Percentiles rank a stretch among this genome's conserved stretches.
Evolutionary conservation across 2,797 vertebrate species (phyloP).

Genomic region (Phyllotis vaccarum): DNA sequence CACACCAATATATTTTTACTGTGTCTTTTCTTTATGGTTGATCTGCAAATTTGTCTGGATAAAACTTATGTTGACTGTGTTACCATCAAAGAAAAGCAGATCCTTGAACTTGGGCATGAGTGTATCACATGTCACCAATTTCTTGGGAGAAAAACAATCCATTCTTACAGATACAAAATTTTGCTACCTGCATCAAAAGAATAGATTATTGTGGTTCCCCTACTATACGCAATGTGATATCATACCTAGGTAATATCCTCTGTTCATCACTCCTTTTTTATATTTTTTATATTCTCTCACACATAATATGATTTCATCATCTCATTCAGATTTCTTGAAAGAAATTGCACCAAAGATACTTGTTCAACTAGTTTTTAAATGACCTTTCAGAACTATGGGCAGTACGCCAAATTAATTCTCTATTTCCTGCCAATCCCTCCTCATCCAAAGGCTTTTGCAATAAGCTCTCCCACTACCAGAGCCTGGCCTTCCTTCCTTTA

Average conservation of each 20-base stretch:
- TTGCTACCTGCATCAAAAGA: not conserved
- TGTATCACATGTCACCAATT: not conserved
- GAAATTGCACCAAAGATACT: not conserved
- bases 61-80: not conserved
- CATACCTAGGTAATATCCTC: not conserved
- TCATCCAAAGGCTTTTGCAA: not conserved
- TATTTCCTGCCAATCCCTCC: not conserved
- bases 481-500: not conserved
- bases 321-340: conserved; percentile 12
- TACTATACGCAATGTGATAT: not conserved
- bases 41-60: not conserved
- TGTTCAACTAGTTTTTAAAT: not conserved
- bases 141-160: not conserved
- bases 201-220: not conserved
- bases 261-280: not conserved
- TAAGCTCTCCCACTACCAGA: not conserved
- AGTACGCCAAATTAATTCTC: not conserved
- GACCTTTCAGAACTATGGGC: not conserved
- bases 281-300: not conserved
- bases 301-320: not conserved
- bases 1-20: not conserved
- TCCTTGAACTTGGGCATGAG: not conserved
- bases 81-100: not conserved
- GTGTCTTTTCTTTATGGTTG: not conserved
- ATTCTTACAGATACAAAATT: not conserved